phyloP scores from a whole-genome alignment of 2,888 invertebrate genomes.

The Andrena camellia region DNA sequence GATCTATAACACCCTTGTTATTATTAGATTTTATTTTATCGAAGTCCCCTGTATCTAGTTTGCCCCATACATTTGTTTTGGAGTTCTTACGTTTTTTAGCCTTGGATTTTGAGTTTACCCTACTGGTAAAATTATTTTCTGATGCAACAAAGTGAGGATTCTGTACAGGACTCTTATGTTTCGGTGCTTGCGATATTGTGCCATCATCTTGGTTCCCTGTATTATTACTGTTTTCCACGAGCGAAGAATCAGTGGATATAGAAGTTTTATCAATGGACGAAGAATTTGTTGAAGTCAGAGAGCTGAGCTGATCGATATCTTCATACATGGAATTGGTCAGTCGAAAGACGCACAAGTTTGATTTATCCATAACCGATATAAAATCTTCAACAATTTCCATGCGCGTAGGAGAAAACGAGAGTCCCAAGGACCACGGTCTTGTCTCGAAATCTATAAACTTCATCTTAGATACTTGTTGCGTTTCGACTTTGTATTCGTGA shows the following conservation, averaged over 20 bases:
- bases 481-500: conserved; percentile 88
- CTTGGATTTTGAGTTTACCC: conserved; percentile 50
- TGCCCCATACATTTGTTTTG: conserved; percentile 67
- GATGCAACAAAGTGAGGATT: conserved; percentile 40
- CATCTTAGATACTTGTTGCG: conserved; percentile 89
- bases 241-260: conserved; percentile 76
- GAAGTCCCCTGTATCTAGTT: conserved; percentile 58
- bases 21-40: conserved; percentile 61
- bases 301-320: conserved; percentile 81
- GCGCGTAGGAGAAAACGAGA: conserved; percentile 88
- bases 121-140: conserved; percentile 57
- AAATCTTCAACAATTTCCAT: conserved; percentile 90
- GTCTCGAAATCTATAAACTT: conserved; percentile 90
- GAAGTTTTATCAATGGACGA: conserved; percentile 80
- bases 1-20: conserved; percentile 75
- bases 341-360: conserved; percentile 87
- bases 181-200: conserved; percentile 41
- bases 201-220: conserved; percentile 53
- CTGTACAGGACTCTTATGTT: conserved; percentile 50
- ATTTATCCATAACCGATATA: conserved; percentile 88
- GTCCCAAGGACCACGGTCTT: conserved; percentile 88
- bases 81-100: conserved; percentile 69
- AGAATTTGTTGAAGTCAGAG: conserved; percentile 79
- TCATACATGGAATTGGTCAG: conserved; percentile 82
- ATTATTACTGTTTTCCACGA: conserved; percentile 67